phyloP scores from a whole-genome alignment of 2,797 vertebrate genomes.

The Acrocephalus scirpaceus region DNA sequence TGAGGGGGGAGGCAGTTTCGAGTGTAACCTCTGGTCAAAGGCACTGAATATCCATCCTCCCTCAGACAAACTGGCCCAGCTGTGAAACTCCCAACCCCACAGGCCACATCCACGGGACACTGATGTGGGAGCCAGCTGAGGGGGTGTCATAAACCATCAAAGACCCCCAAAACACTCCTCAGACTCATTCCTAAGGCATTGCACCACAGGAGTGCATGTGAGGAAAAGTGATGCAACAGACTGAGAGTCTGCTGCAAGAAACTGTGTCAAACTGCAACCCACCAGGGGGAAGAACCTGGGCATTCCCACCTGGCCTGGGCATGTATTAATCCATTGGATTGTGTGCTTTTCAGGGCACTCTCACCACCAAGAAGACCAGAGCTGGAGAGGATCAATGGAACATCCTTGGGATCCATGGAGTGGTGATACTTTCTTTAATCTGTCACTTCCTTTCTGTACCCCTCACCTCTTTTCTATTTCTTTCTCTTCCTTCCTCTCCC shows the following conservation, averaged over 20 bases:
- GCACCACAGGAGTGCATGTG: not conserved
- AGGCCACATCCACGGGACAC: not conserved
- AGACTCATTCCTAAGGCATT: not conserved
- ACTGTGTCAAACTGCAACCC: not conserved
- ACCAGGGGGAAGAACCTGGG: too few species aligned
- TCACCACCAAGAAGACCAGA: not conserved
- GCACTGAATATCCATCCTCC: not conserved
- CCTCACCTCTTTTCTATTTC: not conserved
- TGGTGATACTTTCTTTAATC: not conserved
- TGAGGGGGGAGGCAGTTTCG: accelerated
- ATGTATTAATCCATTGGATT: not conserved
- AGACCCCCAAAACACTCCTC: not conserved
- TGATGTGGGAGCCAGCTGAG: not conserved
- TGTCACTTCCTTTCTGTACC: not conserved
- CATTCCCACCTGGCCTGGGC: not conserved
- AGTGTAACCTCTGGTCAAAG: not conserved
- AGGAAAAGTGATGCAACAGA: not conserved
- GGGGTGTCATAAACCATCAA: not conserved
- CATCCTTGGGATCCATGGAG: not conserved
- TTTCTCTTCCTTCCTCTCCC: not conserved
- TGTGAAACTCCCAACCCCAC: not conserved
- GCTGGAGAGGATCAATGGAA: not conserved
- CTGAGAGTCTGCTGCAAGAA: not conserved
- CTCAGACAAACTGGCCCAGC: not conserved
- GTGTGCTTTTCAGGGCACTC: not conserved